These are phyloP conservation scores for Crotalus horridus DNA, from an alignment of 2,113 vertebrate genomes.

Conservation along the genomic window DNA sequence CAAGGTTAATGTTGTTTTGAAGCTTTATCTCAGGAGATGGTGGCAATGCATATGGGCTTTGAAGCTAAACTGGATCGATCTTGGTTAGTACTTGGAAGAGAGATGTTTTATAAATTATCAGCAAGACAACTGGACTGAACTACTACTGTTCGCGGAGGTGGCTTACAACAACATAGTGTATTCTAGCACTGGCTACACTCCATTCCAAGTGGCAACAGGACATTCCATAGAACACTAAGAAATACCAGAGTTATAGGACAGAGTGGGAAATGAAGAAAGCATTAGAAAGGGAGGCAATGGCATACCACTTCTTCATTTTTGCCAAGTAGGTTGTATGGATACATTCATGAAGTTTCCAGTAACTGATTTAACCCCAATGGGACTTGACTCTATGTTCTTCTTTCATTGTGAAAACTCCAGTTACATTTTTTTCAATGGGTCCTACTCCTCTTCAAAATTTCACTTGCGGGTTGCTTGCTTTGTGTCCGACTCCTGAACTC, in stretches of 20 bases:
- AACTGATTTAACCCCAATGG: background rate
- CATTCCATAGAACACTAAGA: background rate
- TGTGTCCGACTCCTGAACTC: no score
- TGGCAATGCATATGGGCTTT: background rate
- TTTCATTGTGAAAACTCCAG: background rate
- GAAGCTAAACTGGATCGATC: background rate
- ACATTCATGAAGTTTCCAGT: background rate
- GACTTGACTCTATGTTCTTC: background rate
- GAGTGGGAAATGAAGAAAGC: background rate
- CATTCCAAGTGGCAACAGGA: no score
- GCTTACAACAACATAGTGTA: no score
- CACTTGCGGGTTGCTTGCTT: background rate
- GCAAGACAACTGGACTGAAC: no score
- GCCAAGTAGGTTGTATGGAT: background rate
- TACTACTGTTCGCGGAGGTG: no score
- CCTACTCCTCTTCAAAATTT: background rate
- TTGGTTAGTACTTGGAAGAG: background rate
- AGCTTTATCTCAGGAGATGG: no score
- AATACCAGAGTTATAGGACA: background rate
- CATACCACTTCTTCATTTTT: background rate
- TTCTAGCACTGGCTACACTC: no score
- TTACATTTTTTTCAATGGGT: background rate
- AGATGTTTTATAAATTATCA: no score
- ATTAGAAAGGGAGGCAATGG: background rate
- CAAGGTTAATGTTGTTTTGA: background rate